These are phyloP conservation scores for Theristicus caerulescens DNA, from an alignment of 2,113 vertebrate species.

Conservation along the genomic window DNA sequence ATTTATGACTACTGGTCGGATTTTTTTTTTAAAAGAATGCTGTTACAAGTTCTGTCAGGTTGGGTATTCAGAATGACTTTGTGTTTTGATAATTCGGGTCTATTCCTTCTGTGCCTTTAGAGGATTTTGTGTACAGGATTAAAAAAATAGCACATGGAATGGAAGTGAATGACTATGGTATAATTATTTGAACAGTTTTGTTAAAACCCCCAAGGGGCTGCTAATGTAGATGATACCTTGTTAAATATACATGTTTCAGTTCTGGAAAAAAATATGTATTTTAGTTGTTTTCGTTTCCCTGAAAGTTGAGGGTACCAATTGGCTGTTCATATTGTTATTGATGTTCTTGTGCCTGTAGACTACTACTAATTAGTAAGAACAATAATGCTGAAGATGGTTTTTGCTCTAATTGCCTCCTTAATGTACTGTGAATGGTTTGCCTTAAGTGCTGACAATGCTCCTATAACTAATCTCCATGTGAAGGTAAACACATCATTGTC, in stretches of 20 bases:
- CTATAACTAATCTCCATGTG: constrained; percentile 56
- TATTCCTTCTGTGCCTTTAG: background rate
- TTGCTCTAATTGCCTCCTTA: constrained; percentile 67
- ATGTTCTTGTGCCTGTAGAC: constrained; percentile 43
- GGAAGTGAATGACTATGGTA: background rate
- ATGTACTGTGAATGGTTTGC: constrained; percentile 63
- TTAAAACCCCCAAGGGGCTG: constrained; percentile 9
- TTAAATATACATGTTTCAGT: constrained; percentile 29
- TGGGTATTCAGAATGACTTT: background rate
- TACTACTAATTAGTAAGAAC: constrained; percentile 71
- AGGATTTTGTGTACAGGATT: background rate
- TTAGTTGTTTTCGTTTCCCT: constrained; percentile 37
- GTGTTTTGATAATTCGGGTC: background rate
- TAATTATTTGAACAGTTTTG: constrained; percentile 55
- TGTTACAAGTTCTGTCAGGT: background rate
- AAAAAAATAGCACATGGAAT: background rate
- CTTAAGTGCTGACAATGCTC: constrained; percentile 70
- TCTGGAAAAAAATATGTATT: background rate
- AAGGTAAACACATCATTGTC: constrained; percentile 63
- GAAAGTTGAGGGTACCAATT: constrained; percentile 31
- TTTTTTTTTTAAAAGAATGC: background rate
- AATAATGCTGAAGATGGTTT: constrained; percentile 66
- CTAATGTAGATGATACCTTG: constrained; percentile 22
- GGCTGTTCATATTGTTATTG: constrained; percentile 51
- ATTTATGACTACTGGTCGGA: background rate